Evolutionary conservation across 2,113 vertebrate genomes (phyloP), one percentile per base, ranked within the genome.

Genomic region (Balaeniceps rex): DNA sequence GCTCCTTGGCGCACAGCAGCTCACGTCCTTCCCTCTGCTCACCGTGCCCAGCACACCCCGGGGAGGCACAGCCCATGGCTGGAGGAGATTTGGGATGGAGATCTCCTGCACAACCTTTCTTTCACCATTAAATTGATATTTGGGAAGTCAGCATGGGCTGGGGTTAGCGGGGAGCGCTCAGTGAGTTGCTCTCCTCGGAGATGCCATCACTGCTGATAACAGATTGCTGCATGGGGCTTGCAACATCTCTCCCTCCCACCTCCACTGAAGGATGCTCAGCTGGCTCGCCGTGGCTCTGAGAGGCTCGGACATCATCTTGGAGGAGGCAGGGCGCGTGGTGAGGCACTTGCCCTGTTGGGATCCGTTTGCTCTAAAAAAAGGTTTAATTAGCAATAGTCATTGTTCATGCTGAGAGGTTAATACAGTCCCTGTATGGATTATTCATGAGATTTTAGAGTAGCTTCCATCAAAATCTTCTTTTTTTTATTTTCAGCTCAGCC

Each of bases 271-370:
- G 82, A 92, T 31, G 36, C 49, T 77, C 2, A 1, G 24, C 12
- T 2, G 2, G 33, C 57, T 76, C 4, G 2, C 44, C 4, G 0
- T 12, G 55, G 23, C 42, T 68, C 47, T 42, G 14, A 36, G 57
- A 68, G 47, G 15, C n/a, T 51, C 8, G 4, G 83, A 44, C 6
- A 58, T 36, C 33, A 4, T 4, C 55, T 28, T 2, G 0, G 55
- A 29, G 60, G 33, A 57, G 55, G 33, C 51, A 55, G 44, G 74
- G 34, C 15, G 2, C 0, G 0, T 18, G 29, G 54, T 5, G 9
- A 36, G 28, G 31, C 57, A 26, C 60, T 60, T 26, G 13, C n/a
- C n/a, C 82, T 54, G 51, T 4, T 10, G 10, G 54, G 12, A 94
- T 64, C 74, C 23, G 0, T 85, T 92, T 38, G 44, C 44, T 93